Evolutionary conservation across 1,140 invertebrate species (phyloP).

Genomic region (Portunus trituberculatus): DNA sequence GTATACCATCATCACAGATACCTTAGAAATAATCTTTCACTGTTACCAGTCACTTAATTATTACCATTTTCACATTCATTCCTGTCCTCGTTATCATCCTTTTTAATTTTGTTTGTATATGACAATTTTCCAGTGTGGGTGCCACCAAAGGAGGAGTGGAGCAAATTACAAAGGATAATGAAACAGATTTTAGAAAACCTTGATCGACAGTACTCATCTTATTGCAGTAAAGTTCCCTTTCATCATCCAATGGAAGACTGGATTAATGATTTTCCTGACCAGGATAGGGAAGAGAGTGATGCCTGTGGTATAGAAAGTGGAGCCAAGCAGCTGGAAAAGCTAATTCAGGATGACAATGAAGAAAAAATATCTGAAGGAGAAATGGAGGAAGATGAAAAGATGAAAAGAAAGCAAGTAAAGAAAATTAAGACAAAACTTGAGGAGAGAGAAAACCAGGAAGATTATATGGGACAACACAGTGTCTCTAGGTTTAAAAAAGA

Average conservation of each 20-base stretch:
- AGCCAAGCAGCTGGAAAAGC: slow-evolving; percentile 32
- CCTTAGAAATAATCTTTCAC: too few species aligned
- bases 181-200: not conserved
- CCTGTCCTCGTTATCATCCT: too few species aligned
- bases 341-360: not conserved
- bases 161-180: not conserved
- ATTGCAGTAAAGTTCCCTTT: not conserved
- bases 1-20: too few species aligned
- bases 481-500: not conserved
- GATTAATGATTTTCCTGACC: slow-evolving; percentile 31
- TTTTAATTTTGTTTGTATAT: too few species aligned
- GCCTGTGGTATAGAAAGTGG: not conserved
- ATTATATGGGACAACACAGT: not conserved
- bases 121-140: not conserved
- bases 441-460: not conserved
- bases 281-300: not conserved
- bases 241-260: not conserved
- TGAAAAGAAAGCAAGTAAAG: not conserved
- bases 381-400: not conserved
- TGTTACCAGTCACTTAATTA: too few species aligned
- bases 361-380: not conserved
- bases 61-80: too few species aligned
- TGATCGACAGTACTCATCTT: not conserved
- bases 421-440: not conserved
- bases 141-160: not conserved